These are phyloP conservation scores for Drosophila ironensis DNA, from an alignment of 1,140 invertebrate species.

Conservation along the genomic window DNA sequence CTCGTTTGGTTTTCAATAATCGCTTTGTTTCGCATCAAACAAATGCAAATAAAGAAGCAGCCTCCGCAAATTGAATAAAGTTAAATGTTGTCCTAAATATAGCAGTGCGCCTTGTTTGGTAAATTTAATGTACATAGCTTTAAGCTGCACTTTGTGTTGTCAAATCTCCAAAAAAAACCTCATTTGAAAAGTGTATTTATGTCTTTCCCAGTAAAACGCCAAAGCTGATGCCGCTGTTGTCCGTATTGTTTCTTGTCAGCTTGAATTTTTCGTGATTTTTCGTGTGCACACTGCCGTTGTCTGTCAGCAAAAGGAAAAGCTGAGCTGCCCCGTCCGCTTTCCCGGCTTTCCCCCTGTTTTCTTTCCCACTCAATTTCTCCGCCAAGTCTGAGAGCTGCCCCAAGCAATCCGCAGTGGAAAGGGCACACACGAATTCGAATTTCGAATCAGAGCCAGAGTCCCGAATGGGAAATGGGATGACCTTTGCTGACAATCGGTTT, in stretches of 20 bases:
- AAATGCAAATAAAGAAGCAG: too few relatives aligned
- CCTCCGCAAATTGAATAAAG: too few relatives aligned
- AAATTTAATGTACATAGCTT: too few relatives aligned
- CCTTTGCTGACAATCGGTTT: constrained; percentile 71
- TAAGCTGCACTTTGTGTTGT: too few relatives aligned
- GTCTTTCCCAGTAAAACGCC: not conserved
- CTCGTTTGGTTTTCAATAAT: too few relatives aligned
- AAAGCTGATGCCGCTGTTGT: constrained; percentile 3
- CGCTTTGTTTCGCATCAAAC: too few relatives aligned
- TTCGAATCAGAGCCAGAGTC: constrained; percentile 2
- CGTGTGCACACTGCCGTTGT: constrained; percentile 34
- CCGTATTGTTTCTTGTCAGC: constrained; percentile 67
- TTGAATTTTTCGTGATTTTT: constrained; percentile 64
- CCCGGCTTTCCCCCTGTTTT: not conserved
- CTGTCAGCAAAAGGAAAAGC: constrained; percentile 66
- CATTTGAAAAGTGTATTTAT: too few relatives aligned
- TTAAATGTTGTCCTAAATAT: too few relatives aligned
- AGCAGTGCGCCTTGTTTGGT: too few relatives aligned
- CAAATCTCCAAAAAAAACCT: too few relatives aligned
- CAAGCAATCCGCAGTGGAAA: constrained; percentile 29
- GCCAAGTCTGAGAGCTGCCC: constrained; percentile 35
- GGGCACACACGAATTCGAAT: too few relatives aligned
- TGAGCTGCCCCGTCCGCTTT: not conserved
- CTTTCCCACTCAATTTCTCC: constrained; percentile 14
- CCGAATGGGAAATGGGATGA: constrained; percentile 38